Percentiles rank a stretch among this genome's conserved stretches.
Evolutionary conservation across 37 sponge, comb jelly and placozoan genomes (phyloP).

Genomic region (Cladorhizidae sp.): DNA sequence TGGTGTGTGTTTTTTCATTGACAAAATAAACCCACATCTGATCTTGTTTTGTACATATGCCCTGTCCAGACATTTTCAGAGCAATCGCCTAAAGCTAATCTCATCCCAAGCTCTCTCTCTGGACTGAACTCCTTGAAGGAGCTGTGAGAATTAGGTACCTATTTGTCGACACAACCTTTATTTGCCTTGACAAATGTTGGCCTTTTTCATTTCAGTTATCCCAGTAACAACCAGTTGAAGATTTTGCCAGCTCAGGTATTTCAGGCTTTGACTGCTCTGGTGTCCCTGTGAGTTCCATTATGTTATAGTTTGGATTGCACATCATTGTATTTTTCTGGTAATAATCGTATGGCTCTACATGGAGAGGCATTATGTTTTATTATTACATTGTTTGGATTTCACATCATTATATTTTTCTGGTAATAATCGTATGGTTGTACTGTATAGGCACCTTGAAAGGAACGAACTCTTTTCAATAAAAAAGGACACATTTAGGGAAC

Average conservation of each 20-base stretch:
- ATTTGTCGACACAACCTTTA: neutral
- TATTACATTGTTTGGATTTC: neutral
- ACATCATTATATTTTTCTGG: neutral
- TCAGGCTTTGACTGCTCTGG: neutral
- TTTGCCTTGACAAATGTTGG: neutral
- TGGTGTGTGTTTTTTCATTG: too few species aligned
- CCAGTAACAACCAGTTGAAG: conserved; percentile 13
- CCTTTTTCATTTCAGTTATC: neutral
- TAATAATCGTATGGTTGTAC: too few species aligned
- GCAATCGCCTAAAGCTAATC: neutral
- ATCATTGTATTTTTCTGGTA: too few species aligned
- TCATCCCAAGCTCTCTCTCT: neutral
- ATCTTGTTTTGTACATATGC: neutral
- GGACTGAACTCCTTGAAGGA: conserved; percentile 1
- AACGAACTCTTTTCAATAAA: neutral
- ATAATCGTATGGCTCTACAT: too few species aligned
- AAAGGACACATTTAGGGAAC: neutral
- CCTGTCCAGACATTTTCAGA: neutral
- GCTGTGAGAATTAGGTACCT: neutral
- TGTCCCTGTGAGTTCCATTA: too few species aligned
- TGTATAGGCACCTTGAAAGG: conserved; percentile 19
- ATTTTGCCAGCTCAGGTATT: conserved; percentile 7
- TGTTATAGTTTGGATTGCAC: too few species aligned
- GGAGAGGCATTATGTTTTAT: too few species aligned
- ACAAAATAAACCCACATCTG: too few species aligned